Evolutionary conservation across 2,797 vertebrate species (phyloP).

Genomic region (Lutjanus argentimaculatus): DNA sequence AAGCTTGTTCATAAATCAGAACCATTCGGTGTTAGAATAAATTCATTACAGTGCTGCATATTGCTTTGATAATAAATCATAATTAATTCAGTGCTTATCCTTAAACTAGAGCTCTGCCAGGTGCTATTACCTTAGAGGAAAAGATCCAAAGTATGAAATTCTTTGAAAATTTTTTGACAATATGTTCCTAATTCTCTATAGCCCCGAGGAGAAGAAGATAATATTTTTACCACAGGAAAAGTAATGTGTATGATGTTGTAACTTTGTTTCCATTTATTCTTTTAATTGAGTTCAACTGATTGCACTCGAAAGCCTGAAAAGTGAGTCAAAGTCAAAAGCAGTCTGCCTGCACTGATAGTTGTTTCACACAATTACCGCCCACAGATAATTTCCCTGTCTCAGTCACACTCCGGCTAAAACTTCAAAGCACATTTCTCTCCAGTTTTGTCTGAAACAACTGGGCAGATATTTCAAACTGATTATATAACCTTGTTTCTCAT

Average conservation of each 20-base stretch:
- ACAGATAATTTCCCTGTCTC: conserved; percentile 41
- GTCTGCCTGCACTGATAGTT: conserved; percentile 35
- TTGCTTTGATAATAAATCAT: conserved; percentile 51
- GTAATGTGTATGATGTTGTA: conserved; percentile 10
- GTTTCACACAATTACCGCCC: conserved; percentile 62
- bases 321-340: conserved; percentile 55
- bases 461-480: conserved; percentile 62
- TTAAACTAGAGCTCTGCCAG: conserved; percentile 21
- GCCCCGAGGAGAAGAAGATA: conserved; percentile 24
- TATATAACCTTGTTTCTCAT: conserved; percentile 51
- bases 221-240: conserved; percentile 26
- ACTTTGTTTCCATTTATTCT: conserved; percentile 52
- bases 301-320: conserved; percentile 54
- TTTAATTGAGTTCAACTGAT: conserved; percentile 69
- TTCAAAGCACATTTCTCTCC: conserved; percentile 57
- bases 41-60: conserved; percentile 24
- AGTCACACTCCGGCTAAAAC: conserved; percentile 45
- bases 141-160: conserved; percentile 26
- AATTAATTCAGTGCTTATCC: conserved; percentile 45
- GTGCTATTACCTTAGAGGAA: conserved; percentile 33
- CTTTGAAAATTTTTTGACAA: conserved; percentile 9
- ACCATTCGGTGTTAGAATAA: conserved; percentile 11
- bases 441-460: conserved; percentile 42
- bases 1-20: conserved; percentile 25
- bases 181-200: conserved; percentile 14